A percentile compares a stretch with the other conserved stretches of the same genome.
Evolutionary conservation across 1,140 invertebrate genomes (phyloP).

Genomic region (Calliphora vicina): DNA sequence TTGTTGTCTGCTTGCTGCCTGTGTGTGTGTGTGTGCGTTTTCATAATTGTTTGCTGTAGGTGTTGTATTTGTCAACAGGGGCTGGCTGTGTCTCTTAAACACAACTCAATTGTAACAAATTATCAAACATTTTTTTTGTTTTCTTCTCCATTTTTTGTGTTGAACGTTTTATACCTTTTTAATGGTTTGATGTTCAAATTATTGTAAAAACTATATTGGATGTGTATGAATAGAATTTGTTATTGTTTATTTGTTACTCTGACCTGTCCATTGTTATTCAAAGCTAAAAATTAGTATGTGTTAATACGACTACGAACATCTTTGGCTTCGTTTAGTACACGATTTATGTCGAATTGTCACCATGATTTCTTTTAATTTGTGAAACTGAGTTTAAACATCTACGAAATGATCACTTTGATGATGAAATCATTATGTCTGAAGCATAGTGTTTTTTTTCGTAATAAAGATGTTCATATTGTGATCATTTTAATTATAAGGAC

Average conservation of each 20-base stretch:
- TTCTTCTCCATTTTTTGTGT: background rate
- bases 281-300: conserved; percentile 1
- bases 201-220: background rate
- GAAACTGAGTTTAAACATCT: background rate
- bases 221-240: too few species aligned
- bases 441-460: too few species aligned
- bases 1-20: background rate
- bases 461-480: too few species aligned
- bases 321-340: background rate
- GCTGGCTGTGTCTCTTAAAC: background rate
- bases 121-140: background rate
- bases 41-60: conserved; percentile 6
- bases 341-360: background rate
- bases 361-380: background rate
- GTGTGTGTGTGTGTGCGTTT: background rate
- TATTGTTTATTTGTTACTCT: background rate
- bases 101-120: conserved; percentile 16
- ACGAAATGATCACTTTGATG: background rate
- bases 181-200: background rate
- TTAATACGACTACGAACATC: background rate
- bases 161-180: background rate
- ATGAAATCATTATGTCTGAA: background rate
- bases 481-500: too few species aligned
- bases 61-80: conserved; percentile 17
- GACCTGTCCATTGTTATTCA: background rate